Evolutionary conservation across 2,797 vertebrate species (phyloP).

Genomic region (Rhynchonycteris naso): DNA sequence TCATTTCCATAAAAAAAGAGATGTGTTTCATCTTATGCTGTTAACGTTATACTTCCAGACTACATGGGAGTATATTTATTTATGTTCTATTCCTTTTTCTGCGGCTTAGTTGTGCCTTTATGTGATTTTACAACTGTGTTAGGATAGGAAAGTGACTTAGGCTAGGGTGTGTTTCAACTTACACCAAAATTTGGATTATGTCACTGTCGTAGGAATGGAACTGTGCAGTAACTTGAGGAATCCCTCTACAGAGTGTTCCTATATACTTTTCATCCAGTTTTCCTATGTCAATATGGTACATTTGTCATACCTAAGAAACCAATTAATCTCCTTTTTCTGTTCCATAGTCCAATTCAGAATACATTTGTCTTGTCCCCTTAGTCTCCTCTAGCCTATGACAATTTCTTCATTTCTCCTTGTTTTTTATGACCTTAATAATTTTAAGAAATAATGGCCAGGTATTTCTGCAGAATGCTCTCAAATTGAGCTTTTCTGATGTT

Average conservation of each 20-base stretch:
- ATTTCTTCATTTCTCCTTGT: neutral
- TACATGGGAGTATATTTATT: no score
- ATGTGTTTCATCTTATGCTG: no score
- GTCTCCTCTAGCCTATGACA: neutral
- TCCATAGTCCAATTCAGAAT: neutral
- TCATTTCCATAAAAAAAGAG: no score
- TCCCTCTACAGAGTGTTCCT: neutral
- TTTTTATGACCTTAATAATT: neutral
- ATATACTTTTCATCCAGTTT: neutral
- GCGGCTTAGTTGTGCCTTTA: no score
- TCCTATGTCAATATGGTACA: neutral
- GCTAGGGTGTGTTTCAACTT: no score
- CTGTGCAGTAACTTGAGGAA: no score
- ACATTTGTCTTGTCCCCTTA: neutral
- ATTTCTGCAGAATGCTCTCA: conserved; percentile 1
- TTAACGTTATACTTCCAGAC: no score
- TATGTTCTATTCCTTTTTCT: no score
- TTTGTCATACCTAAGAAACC: neutral
- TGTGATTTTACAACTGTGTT: no score
- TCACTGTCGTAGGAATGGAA: no score
- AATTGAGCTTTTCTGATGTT: neutral
- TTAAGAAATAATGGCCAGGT: neutral
- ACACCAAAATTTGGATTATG: no score
- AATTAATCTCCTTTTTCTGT: neutral
- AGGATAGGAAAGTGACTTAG: no score